These are phyloP conservation scores for Cepphus grylle DNA, from an alignment of 2,113 vertebrate genomes.

Conservation along the genomic window DNA sequence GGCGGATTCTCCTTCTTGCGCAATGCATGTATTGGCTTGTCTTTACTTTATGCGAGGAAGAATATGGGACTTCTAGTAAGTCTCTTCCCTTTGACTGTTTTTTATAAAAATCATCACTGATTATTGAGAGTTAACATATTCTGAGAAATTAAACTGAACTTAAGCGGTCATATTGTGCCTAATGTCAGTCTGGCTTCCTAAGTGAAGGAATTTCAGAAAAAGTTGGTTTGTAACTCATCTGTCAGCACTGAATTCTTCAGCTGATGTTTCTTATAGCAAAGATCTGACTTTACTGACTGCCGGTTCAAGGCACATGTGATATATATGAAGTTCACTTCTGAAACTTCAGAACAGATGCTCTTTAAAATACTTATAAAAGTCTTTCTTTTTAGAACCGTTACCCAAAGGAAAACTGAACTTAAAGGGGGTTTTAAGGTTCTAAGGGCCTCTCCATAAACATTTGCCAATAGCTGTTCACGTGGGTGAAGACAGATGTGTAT, in stretches of 20 bases:
- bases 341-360: constrained; percentile 33
- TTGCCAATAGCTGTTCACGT: background rate
- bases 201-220: background rate
- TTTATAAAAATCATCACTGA: background rate
- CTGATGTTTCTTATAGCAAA: background rate
- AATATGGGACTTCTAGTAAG: background rate
- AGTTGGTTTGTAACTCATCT: background rate
- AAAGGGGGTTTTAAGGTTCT: background rate
- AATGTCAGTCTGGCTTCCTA: background rate
- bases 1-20: background rate
- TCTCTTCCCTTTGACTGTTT: background rate
- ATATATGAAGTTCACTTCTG: background rate
- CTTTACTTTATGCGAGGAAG: background rate
- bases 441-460: background rate
- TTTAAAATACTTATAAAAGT: background rate
- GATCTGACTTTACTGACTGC: background rate
- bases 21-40: background rate
- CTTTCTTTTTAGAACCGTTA: background rate
- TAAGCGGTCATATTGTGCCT: background rate
- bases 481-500: background rate
- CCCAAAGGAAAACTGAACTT: background rate
- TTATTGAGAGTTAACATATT: background rate
- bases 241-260: background rate
- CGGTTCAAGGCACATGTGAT: background rate
- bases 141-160: background rate